phyloP scores from a whole-genome alignment of 2,113 vertebrate species.

The Arvicanthis niloticus region DNA sequence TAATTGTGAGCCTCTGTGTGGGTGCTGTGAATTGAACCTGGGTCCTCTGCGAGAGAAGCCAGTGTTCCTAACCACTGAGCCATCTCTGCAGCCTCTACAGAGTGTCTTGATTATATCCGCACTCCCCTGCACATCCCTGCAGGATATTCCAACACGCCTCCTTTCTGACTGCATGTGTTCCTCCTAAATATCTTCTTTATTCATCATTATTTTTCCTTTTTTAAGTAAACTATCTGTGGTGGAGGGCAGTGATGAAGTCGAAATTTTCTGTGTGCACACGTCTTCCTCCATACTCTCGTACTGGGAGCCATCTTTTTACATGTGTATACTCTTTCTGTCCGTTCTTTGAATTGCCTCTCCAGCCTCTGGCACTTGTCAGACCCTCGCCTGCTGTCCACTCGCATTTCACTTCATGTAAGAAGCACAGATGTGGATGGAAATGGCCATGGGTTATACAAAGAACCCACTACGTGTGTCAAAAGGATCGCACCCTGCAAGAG shows the following conservation, averaged over 20 bases:
- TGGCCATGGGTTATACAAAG: conserved; percentile 87
- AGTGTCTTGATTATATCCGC: neutral
- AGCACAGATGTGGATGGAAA: conserved; percentile 88
- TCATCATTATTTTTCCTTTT: neutral
- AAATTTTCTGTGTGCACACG: too few relatives aligned
- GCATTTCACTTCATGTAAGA: conserved; percentile 83
- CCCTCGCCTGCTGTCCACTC: conserved; percentile 84
- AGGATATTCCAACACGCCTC: too few relatives aligned
- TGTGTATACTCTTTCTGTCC: conserved; percentile 78
- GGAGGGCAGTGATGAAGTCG: accelerated
- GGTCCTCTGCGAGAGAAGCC: neutral
- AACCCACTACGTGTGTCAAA: conserved; percentile 88
- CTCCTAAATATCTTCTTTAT: too few relatives aligned
- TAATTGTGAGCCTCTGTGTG: neutral
- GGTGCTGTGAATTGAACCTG: neutral
- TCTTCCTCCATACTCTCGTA: accelerated
- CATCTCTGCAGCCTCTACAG: neutral
- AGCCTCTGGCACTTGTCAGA: conserved; percentile 62
- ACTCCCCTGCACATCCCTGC: neutral
- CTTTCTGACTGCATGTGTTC: too few relatives aligned
- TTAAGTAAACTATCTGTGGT: neutral
- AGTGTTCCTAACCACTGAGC: neutral
- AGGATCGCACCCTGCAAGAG: conserved; percentile 85
- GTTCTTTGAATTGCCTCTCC: neutral
- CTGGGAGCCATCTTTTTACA: neutral